phyloP scores from a whole-genome alignment of 2,888 invertebrate genomes.

The Apamea crenata region DNA sequence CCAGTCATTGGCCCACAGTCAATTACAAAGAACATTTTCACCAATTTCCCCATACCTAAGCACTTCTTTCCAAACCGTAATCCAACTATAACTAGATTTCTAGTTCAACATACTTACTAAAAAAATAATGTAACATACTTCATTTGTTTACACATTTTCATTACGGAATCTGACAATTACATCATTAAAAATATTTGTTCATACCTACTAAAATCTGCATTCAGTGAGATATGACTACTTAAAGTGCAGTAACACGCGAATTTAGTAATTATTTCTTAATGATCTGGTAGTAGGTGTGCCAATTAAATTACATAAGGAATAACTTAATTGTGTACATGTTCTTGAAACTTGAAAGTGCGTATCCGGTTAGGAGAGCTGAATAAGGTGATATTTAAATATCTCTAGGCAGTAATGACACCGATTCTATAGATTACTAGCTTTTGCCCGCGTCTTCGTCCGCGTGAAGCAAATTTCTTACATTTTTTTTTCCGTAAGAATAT shows the following conservation, averaged over 20 bases:
- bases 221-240: conserved; percentile 20
- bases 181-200: conserved; percentile 6
- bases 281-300: conserved; percentile 22
- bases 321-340: conserved; percentile 55
- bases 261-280: conserved; percentile 47
- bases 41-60: neutral
- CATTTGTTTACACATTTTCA: conserved; percentile 39
- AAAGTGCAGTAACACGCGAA: conserved; percentile 38
- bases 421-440: neutral
- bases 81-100: neutral
- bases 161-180: conserved; percentile 28
- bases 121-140: neutral
- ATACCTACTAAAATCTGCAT: conserved; percentile 21
- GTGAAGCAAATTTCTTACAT: no score
- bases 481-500: no score
- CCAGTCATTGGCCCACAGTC: neutral
- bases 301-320: conserved; percentile 29
- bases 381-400: conserved; percentile 23
- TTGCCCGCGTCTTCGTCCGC: no score
- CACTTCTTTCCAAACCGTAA: neutral
- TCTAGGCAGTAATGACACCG: neutral
- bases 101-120: conserved; percentile 18
- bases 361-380: conserved; percentile 44
- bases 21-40: neutral
- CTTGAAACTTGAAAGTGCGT: conserved; percentile 67